Base-by-base conservation (phyloP, 2,113 vertebrate species). In the Bufo gargarizans region DNA sequence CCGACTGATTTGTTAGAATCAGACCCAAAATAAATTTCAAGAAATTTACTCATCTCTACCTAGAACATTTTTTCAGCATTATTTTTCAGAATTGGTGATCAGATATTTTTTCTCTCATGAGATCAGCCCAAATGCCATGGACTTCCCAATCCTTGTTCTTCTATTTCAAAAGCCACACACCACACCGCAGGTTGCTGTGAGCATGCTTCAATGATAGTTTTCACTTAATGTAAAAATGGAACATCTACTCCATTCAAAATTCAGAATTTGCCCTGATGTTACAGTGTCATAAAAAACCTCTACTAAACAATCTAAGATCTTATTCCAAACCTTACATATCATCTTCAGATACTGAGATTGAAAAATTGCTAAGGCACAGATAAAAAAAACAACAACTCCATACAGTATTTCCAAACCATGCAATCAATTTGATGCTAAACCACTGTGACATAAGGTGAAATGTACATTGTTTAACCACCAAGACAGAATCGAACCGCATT, bases 391-490 rank as follows among this genome's bases (percentile, higher is more conserved):
- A 83, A n/a, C 47, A 3, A 22, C 61, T 22, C 10, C 43, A 71
- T 72, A 71, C 67, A 74, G 82, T 45, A 84, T 58, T 58, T 45
- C 49, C 16, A 72, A 43, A 74, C 63, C 67, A 56, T 84, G 67
- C 82, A 84, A 84, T 84, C 65, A 56, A 58, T 84, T n/a, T 84
- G 82, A 84, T 84, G 82, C 65, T 84, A 84, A 84, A 84, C 65
- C 22, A 20, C 50, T 84, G 50, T 74, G 67, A 72, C 67, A 84
- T 56, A 72, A 74, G 82, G 82, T 84, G 82, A 72, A 84, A 84
- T 58, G 22, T 84, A 74, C 67, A 84, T 84, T 84, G 61, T 50
- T 53, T 83, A 83, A 83, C 67, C 20, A 10, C 82, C 58, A 50
- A 71, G 82, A 17, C 67, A 72, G 67, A 56, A 58, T 72, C 61